These are phyloP conservation scores for Poeciliopsis retropinna DNA, from an alignment of 2,113 vertebrate species.

Conservation along the genomic window DNA sequence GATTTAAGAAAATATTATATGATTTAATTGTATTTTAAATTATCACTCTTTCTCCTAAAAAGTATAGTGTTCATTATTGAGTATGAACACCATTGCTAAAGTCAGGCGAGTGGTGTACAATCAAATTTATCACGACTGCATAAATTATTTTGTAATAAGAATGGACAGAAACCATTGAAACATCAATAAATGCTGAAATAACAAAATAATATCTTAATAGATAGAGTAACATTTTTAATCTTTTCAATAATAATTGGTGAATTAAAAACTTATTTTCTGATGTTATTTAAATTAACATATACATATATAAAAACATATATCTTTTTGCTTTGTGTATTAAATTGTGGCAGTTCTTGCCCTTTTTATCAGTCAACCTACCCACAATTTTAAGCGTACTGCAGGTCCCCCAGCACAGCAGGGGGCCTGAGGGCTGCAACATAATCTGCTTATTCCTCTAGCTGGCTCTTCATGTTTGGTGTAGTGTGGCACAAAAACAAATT, in stretches of 20 bases:
- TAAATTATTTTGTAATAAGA: too few species aligned
- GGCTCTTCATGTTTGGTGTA: not conserved
- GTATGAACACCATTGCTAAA: not conserved
- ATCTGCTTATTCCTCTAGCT: not conserved
- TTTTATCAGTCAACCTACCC: not conserved
- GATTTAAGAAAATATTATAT: not conserved
- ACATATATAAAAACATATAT: too few species aligned
- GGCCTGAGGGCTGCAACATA: not conserved
- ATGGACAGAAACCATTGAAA: too few species aligned
- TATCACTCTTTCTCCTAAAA: not conserved
- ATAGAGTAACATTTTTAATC: not conserved
- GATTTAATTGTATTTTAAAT: not conserved
- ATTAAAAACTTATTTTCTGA: not conserved
- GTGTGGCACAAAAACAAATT: not conserved
- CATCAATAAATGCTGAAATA: too few species aligned
- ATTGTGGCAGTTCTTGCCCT: too few species aligned
- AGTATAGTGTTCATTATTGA: too few species aligned
- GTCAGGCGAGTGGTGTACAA: too few species aligned
- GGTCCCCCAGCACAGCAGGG: not conserved
- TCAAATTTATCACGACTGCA: too few species aligned
- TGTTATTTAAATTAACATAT: not conserved
- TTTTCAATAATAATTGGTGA: not conserved
- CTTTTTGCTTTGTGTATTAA: too few species aligned
- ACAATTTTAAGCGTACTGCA: not conserved
- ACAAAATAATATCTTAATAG: too few species aligned